phyloP scores from a whole-genome alignment of 2,797 vertebrate species.

The Thalassophryne amazonica region DNA sequence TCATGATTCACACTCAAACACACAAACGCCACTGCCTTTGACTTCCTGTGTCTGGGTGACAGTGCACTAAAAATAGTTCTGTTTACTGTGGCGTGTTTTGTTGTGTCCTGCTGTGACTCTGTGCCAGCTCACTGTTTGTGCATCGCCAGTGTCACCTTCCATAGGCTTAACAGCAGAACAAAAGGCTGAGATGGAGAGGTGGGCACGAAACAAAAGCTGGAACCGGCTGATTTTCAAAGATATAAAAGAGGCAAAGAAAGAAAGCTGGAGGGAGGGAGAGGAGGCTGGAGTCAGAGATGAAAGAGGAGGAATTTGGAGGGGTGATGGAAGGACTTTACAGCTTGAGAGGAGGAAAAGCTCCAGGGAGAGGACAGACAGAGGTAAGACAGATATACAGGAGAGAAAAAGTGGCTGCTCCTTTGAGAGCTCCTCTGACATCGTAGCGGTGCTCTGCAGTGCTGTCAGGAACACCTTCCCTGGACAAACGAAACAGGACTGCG shows the following conservation, averaged over 20 bases:
- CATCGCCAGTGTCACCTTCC: slow-evolving; percentile 51
- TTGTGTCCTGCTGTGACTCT: slow-evolving; percentile 56
- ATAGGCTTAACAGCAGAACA: slow-evolving; percentile 26
- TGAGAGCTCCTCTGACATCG: slow-evolving; percentile 34
- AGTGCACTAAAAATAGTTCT: slow-evolving; percentile 56
- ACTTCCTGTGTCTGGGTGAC: slow-evolving; percentile 39
- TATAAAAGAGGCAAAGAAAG: neutral
- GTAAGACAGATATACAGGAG: neutral
- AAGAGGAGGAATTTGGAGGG: slow-evolving; percentile 26
- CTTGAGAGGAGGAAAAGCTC: slow-evolving; percentile 34
- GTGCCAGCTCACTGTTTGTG: slow-evolving; percentile 43
- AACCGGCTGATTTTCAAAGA: slow-evolving; percentile 20
- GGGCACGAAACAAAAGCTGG: slow-evolving; percentile 2
- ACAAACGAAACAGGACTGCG: slow-evolving; percentile 60
- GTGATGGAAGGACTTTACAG: slow-evolving; percentile 28
- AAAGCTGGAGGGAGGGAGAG: slow-evolving; percentile 1
- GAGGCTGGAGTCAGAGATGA: slow-evolving; percentile 37
- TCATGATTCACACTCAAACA: neutral
- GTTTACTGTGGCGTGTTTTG: slow-evolving; percentile 47
- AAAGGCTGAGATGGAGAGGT: slow-evolving; percentile 27
- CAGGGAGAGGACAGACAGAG: slow-evolving; percentile 38
- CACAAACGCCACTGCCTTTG: slow-evolving; percentile 15
- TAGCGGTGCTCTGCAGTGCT: slow-evolving; percentile 46
- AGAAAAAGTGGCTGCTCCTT: slow-evolving; percentile 21
- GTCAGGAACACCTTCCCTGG: slow-evolving; percentile 61